Evolutionary conservation across 2,888 invertebrate genomes (phyloP).

Genomic region (Cerastis rubricosa): DNA sequence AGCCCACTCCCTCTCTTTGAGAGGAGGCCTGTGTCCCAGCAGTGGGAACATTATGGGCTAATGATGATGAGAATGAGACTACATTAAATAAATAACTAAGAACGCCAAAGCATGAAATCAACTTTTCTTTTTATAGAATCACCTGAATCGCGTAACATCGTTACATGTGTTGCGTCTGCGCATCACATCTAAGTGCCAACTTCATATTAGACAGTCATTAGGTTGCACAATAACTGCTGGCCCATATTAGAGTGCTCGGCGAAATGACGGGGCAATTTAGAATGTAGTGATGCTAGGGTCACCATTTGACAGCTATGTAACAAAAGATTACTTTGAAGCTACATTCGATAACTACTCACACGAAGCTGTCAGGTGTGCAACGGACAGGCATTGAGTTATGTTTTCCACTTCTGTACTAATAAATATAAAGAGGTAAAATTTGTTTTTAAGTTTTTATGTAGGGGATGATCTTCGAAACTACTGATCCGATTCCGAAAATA

Average conservation of each 20-base stretch:
- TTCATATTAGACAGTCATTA: conserved; percentile 48
- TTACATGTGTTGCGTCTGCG: conserved; percentile 44
- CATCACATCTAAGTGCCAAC: conserved; percentile 24
- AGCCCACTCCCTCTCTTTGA: too few species aligned
- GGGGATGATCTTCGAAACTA: too few species aligned
- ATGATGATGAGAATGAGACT: too few species aligned
- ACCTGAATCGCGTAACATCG: conserved; percentile 28
- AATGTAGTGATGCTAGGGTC: conserved; percentile 18
- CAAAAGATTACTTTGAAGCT: conserved; percentile 1
- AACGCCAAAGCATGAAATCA: background rate
- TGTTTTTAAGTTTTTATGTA: too few species aligned
- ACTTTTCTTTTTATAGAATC: conserved; percentile 34
- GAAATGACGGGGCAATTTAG: conserved; percentile 51
- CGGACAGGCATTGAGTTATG: background rate
- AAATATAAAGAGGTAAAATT: too few species aligned
- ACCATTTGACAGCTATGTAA: conserved; percentile 5
- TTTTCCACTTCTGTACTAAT: too few species aligned
- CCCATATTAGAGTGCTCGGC: conserved; percentile 40
- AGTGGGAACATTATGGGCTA: too few species aligned
- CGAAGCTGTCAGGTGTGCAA: background rate
- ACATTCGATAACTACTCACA: too few species aligned
- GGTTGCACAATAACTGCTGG: conserved; percentile 43
- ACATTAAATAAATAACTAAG: background rate
- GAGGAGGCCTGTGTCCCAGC: too few species aligned
- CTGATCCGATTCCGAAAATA: too few species aligned